These are phyloP conservation scores for Halotydeus destructor DNA, from an alignment of 1,140 invertebrate genomes.

Conservation along the genomic window DNA sequence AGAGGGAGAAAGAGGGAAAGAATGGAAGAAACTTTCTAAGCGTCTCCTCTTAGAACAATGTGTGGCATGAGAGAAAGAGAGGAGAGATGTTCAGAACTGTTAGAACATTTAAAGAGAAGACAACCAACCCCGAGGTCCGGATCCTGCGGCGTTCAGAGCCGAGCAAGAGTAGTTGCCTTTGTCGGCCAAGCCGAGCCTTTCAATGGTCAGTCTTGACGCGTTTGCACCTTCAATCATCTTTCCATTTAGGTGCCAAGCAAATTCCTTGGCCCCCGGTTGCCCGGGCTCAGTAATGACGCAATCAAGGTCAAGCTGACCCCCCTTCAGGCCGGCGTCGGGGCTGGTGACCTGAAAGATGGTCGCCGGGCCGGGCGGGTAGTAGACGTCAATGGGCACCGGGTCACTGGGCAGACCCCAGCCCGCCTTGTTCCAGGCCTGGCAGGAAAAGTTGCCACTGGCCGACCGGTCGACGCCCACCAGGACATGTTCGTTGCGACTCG, in stretches of 20 bases:
- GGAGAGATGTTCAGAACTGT: too few species aligned
- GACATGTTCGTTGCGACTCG: conserved; percentile 31
- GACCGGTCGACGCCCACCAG: conserved; percentile 42
- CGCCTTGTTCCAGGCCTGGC: conserved; percentile 58
- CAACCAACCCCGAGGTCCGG: conserved; percentile 39
- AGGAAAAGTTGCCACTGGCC: conserved; percentile 79
- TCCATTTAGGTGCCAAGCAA: conserved; percentile 16
- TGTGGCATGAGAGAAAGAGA: too few species aligned
- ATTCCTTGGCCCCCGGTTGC: conserved; percentile 38
- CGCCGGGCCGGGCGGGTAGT: conserved; percentile 21
- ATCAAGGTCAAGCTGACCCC: conserved; percentile 45
- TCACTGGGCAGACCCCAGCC: conserved; percentile 44
- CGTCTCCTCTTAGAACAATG: too few species aligned
- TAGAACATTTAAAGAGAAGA: neutral
- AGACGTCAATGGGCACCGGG: conserved; percentile 6
- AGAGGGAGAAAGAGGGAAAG: too few species aligned
- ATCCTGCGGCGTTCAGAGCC: conserved; percentile 55
- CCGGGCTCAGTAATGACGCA: conserved; percentile 61
- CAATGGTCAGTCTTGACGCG: conserved; percentile 12
- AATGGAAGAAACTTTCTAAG: too few species aligned
- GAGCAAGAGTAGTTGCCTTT: conserved; percentile 45
- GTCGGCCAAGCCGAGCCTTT: conserved; percentile 8
- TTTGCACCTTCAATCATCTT: conserved; percentile 9
- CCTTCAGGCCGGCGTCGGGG: conserved; percentile 34
- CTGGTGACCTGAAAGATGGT: conserved; percentile 7